A percentile compares a stretch with the other conserved stretches of the same genome.
Conservation (phyloP, 2,888 invertebrate genomes). For the Julus scandinavius region DNA sequence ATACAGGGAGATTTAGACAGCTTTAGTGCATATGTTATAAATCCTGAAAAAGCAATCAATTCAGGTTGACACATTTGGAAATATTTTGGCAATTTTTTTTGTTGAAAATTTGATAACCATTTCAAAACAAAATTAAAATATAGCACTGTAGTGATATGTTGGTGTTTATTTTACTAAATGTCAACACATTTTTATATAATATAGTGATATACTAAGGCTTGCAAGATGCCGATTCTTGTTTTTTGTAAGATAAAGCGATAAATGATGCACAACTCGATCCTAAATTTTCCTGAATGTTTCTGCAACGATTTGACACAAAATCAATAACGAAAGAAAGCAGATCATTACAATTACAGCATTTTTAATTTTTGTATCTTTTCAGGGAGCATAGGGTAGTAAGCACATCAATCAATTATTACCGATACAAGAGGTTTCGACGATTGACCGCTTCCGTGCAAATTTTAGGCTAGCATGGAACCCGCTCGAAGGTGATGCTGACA, state of each 20-base stretch:
- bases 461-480: not conserved
- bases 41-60: no score
- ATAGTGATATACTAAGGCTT: no score
- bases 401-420: not conserved
- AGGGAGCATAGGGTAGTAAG: not conserved
- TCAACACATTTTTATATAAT: no score
- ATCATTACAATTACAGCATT: not conserved
- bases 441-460: not conserved
- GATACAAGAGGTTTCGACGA: not conserved
- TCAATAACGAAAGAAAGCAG: not conserved
- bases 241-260: no score
- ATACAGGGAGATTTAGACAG: not conserved
- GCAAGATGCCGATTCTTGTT: no score
- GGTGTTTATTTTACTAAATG: no score
- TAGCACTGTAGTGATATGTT: no score
- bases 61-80: no score
- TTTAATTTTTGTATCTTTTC: not conserved
- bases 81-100: no score
- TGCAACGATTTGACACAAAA: not conserved
- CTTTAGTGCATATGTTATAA: no score
- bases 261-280: not conserved
- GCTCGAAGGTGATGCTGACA: not conserved
- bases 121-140: no score
- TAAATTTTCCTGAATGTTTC: not conserved
- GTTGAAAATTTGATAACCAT: no score